Percentiles rank a stretch among this genome's conserved stretches.
Evolutionary conservation across 2,888 invertebrate genomes (phyloP).

Genomic region (Meandrusa payeni): DNA sequence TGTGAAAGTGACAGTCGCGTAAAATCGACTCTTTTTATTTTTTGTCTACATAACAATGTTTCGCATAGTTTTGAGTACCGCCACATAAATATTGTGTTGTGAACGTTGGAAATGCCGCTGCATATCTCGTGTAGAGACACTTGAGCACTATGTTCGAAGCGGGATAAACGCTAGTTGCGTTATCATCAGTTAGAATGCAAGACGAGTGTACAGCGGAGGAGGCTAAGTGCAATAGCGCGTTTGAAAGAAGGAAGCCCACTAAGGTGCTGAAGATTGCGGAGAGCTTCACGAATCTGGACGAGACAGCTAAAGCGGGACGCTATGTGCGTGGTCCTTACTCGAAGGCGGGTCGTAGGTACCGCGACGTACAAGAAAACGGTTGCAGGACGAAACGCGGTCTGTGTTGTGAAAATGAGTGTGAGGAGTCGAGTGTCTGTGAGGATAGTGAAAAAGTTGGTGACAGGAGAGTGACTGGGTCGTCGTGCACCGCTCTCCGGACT

Average conservation of each 20-base stretch:
- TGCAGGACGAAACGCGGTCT: conserved; percentile 59
- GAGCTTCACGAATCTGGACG: conserved; percentile 77
- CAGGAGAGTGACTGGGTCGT: conserved; percentile 76
- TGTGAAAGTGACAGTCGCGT: conserved; percentile 73
- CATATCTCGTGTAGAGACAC: conserved; percentile 55
- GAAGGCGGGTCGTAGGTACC: conserved; percentile 57
- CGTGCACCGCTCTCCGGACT: conserved; percentile 94
- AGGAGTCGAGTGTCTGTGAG: conserved; percentile 76
- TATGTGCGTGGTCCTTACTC: conserved; percentile 71
- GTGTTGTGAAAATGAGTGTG: conserved; percentile 69
- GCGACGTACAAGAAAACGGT: conserved; percentile 50
- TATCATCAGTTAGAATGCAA: conserved; percentile 73
- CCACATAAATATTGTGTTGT: conserved; percentile 51
- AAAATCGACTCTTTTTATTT: conserved; percentile 58
- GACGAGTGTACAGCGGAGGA: conserved; percentile 62
- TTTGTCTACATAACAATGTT: conserved; percentile 64
- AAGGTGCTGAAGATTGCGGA: conserved; percentile 78
- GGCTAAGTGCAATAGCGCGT: conserved; percentile 55
- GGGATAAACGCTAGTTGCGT: conserved; percentile 50
- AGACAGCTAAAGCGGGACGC: conserved; percentile 68
- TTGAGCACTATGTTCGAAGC: conserved; percentile 72
- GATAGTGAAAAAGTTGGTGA: conserved; percentile 72
- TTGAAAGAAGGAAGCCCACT: conserved; percentile 72
- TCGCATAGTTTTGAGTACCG: conserved; percentile 64
- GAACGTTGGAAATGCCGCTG: conserved; percentile 46